These are phyloP conservation scores for Synergus umbraculus DNA, from an alignment of 2,888 invertebrate species.

Conservation along the genomic window DNA sequence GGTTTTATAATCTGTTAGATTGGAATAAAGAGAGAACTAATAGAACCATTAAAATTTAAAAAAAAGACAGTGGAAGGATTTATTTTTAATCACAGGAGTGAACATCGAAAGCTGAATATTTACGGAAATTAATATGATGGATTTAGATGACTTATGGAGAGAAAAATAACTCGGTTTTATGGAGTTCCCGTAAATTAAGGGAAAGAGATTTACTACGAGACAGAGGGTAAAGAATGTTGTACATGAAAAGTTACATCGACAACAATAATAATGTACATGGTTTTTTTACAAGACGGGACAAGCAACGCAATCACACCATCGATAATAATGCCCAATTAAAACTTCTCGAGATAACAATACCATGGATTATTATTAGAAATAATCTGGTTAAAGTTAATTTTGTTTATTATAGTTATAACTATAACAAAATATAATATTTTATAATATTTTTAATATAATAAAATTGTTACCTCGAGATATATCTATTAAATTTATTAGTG, in stretches of 20 bases:
- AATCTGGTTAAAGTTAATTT: neutral
- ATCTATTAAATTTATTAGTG: neutral
- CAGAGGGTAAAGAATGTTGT: too few species aligned
- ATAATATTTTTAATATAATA: too few species aligned
- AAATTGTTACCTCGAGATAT: neutral
- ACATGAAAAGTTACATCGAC: neutral
- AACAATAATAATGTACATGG: neutral
- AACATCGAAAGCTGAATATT: neutral
- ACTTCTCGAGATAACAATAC: neutral
- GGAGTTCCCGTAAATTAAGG: neutral
- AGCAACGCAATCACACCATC: neutral
- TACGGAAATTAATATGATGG: neutral
- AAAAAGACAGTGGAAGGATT: neutral
- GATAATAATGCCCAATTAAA: neutral
- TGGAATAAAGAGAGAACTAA: neutral
- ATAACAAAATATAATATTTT: neutral
- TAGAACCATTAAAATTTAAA: neutral
- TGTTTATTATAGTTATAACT: neutral
- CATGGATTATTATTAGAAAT: neutral
- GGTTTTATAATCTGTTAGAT: neutral
- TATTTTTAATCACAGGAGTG: neutral
- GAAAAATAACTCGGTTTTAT: neutral
- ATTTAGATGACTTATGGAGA: neutral
- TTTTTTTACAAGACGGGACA: neutral
- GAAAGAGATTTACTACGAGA: neutral